phyloP scores from a whole-genome alignment of 2,113 vertebrate species.

The Noturus placidus region DNA sequence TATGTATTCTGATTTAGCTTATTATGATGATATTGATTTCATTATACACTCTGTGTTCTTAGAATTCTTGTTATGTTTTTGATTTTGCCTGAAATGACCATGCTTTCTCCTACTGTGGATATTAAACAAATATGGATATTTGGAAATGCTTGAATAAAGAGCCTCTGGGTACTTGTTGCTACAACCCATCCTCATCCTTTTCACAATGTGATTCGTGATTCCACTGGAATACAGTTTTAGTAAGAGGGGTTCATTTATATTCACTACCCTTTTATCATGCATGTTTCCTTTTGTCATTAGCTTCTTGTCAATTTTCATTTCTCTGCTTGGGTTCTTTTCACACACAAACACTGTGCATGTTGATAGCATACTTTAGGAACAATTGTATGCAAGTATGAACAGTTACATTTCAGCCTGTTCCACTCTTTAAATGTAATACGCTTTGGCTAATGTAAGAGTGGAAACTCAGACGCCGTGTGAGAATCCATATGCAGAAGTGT shows the following conservation, averaged over 20 bases:
- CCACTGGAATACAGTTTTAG: conserved; percentile 18
- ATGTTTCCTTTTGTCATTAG: conserved; percentile 41
- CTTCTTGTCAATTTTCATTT: conserved; percentile 53
- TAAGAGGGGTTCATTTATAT: conserved; percentile 43
- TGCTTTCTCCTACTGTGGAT: background rate
- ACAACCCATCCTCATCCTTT: background rate
- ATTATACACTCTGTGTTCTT: background rate
- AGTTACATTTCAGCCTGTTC: background rate
- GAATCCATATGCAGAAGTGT: background rate
- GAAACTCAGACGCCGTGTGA: background rate
- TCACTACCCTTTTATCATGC: conserved; percentile 48
- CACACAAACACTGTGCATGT: conserved; percentile 42
- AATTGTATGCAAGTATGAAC: conserved; percentile 18
- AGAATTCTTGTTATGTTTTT: background rate
- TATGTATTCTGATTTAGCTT: background rate
- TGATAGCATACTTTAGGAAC: conserved; percentile 45
- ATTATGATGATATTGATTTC: background rate
- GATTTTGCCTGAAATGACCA: background rate
- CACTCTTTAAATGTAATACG: background rate
- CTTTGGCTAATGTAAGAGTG: background rate
- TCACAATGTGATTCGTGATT: background rate
- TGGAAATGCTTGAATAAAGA: background rate
- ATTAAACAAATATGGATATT: background rate
- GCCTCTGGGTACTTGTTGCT: background rate
- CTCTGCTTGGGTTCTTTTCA: conserved; percentile 54